These are phyloP conservation scores for Caenorhabditis sp. DNA, from an alignment of 2,888 invertebrate genomes.

Conservation along the genomic window DNA sequence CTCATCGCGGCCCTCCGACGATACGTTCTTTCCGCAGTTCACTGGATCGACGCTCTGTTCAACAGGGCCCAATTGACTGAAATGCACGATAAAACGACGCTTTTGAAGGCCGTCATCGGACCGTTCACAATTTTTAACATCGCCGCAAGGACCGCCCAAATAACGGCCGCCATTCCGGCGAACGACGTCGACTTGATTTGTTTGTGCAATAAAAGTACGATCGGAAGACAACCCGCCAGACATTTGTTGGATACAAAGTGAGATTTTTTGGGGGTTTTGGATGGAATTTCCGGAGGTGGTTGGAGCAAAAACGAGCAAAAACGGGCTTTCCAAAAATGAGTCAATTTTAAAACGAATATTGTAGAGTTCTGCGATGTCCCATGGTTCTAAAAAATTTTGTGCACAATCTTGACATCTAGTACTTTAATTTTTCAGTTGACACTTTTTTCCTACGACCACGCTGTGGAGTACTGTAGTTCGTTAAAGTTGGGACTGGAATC, in stretches of 20 bases:
- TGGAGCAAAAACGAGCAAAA: not conserved
- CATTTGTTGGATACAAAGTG: slow-evolving; percentile 74
- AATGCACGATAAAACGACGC: slow-evolving; percentile 68
- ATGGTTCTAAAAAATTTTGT: too few relatives aligned
- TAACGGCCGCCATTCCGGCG: too few relatives aligned
- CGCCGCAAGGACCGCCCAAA: slow-evolving; percentile 61
- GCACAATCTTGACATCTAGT: too few relatives aligned
- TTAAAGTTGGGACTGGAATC: too few relatives aligned
- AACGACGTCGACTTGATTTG: slow-evolving; percentile 62
- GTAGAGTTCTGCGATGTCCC: too few relatives aligned
- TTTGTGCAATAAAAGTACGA: slow-evolving; percentile 71
- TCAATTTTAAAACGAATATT: too few relatives aligned
- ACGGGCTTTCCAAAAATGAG: not conserved
- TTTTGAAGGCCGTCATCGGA: slow-evolving; percentile 56
- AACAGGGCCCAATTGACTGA: slow-evolving; percentile 62
- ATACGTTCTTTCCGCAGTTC: slow-evolving; percentile 71
- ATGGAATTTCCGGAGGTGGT: too few relatives aligned
- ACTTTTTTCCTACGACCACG: too few relatives aligned
- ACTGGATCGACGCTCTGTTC: slow-evolving; percentile 77
- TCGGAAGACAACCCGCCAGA: slow-evolving; percentile 70
- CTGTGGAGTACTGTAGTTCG: too few relatives aligned
- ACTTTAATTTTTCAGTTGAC: too few relatives aligned
- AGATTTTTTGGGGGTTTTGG: not conserved
- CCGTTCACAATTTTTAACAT: slow-evolving; percentile 62
- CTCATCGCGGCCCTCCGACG: slow-evolving; percentile 72